Base-by-base conservation (phyloP, 1,140 invertebrate genomes). In the Helicoverpa armigera region DNA sequence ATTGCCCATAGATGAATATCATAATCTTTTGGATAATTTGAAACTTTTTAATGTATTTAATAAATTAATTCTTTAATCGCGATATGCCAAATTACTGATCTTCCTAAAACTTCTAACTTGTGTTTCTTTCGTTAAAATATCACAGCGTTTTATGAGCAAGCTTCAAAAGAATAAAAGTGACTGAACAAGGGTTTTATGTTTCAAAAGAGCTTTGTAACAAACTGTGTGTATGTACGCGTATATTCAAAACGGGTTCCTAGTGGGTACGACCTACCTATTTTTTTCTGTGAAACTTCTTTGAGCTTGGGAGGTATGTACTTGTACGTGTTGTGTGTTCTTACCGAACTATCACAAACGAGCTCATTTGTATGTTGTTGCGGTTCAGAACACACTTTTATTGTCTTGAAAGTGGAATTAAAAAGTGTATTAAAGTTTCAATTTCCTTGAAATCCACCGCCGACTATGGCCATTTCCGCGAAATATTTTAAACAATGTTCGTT, bases 161-260 rank as follows among this genome's bases (percentile, higher is more conserved):
- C 73, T 81, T 86, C 84, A 86, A 86, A 85, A 84, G 65, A 83
- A 83, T 82, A 86, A 83, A 65, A 74, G 81, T 67, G 80, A 75
- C 69, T 56, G 80, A 80, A 83, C 76, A 83, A 84, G 81, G 83
- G 83, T 82, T 84, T 86, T 80, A 85, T 82, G 79, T 86, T 88
- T 87, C 83, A 82, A 90, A 88, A 85, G 83, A 85, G 72, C 87
- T 82, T 84, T 83, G 81, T 85, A 84, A 80, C 82, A 70, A 85
- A 85, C 79, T 80, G 73, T 83, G 77, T 74, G 58, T 61, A 60
- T 60, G 58, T 77, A 81, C 80, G 51, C 29, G 23, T 63, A 79
- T 80, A 80, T 86, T 81, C 77, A 80, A 86, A 86, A 84, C 75
- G 69, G 67, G 69, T 75, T 74, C 54, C 50, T 65, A 80, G 48